These are phyloP conservation scores for Steatornis caripensis DNA, from an alignment of 2,113 vertebrate genomes.

Conservation along the genomic window DNA sequence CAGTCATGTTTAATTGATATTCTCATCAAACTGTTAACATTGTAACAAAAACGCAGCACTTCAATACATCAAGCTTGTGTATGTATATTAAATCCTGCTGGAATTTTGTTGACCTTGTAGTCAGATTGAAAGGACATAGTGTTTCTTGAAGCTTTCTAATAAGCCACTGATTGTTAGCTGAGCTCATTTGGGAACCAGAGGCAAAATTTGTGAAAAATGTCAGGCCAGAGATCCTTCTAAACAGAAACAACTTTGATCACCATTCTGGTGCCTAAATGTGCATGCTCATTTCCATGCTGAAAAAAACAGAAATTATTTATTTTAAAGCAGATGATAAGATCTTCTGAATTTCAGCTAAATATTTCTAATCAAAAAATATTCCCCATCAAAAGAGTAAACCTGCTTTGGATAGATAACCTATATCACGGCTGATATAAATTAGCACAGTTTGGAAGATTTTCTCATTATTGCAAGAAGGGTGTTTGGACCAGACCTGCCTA, in stretches of 20 bases:
- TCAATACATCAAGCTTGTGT: background rate
- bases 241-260: background rate
- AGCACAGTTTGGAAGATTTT: background rate
- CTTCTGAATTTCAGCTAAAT: background rate
- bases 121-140: background rate
- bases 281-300: background rate
- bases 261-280: background rate
- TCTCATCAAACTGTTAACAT: conserved; percentile 34
- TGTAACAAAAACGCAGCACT: background rate
- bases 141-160: background rate
- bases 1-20: conserved; percentile 46
- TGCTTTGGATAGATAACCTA: background rate
- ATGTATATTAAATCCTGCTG: background rate
- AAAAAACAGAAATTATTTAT: background rate
- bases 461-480: background rate
- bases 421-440: rapidly evolving
- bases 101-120: conserved; percentile 36
- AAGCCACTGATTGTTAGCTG: background rate
- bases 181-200: background rate
- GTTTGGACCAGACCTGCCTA: background rate
- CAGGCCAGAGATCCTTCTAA: background rate
- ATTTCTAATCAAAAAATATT: background rate
- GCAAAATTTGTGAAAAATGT: background rate
- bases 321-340: background rate
- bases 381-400: background rate